These are phyloP conservation scores for Drosophila obscura DNA, from an alignment of 1,140 invertebrate species.

Conservation along the genomic window DNA sequence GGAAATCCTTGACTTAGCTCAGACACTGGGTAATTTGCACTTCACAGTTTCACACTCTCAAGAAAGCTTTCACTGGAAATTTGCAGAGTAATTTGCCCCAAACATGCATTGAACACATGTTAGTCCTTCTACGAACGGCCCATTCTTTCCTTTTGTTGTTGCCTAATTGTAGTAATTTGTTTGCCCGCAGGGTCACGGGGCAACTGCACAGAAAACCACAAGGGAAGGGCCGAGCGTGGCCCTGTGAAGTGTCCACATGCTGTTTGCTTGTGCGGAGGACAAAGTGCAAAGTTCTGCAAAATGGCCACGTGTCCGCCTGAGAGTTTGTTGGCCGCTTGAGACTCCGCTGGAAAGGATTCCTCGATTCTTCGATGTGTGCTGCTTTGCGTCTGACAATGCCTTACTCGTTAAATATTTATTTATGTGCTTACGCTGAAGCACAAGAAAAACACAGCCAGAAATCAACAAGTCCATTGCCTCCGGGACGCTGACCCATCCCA, in stretches of 20 bases:
- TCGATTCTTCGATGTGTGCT: slow-evolving; percentile 19
- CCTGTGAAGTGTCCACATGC: slow-evolving; percentile 25
- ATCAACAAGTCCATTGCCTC: slow-evolving; percentile 47
- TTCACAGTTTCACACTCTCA: too few species aligned
- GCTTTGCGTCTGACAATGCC: slow-evolving; percentile 42
- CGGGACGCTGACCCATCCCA: slow-evolving; percentile 8
- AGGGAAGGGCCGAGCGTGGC: background rate
- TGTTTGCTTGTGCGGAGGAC: slow-evolving; percentile 41
- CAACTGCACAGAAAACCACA: background rate
- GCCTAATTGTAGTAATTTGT: slow-evolving; percentile 49
- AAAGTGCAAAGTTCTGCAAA: slow-evolving; percentile 55
- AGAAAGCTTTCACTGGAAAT: too few species aligned
- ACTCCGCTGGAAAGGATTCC: slow-evolving; percentile 14
- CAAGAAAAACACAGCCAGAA: slow-evolving; percentile 35
- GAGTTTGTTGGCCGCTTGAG: slow-evolving; percentile 48
- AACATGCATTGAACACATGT: too few species aligned
- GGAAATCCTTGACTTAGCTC: too few species aligned
- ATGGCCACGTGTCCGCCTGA: slow-evolving; percentile 39
- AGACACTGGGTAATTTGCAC: too few species aligned
- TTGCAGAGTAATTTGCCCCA: too few species aligned
- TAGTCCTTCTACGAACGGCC: too few species aligned
- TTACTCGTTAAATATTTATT: slow-evolving; percentile 68
- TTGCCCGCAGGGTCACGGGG: background rate
- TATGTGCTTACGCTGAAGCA: slow-evolving; percentile 49
- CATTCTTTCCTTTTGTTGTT: too few species aligned